A percentile compares a stretch with the other conserved stretches of the same genome.
These are phyloP conservation scores for Oriolus oriolus DNA, from an alignment of 2,113 vertebrate species.

Conservation along the genomic window DNA sequence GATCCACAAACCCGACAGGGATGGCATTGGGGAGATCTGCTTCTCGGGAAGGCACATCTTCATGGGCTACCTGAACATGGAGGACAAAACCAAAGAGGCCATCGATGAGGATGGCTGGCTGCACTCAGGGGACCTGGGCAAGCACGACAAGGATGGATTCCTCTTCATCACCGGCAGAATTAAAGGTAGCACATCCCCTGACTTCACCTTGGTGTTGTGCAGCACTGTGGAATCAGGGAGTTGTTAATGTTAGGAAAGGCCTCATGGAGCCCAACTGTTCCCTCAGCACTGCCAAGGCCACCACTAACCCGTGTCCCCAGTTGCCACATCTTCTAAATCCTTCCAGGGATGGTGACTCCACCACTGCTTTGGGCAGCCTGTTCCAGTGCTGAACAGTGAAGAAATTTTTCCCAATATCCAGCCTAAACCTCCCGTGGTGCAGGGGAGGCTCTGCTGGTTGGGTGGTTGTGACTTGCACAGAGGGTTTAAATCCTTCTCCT, in stretches of 20 bases:
- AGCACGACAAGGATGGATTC: constrained; percentile 77
- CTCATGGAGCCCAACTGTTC: not conserved
- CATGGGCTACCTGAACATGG: constrained; percentile 91
- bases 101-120: constrained; percentile 87
- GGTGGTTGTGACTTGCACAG: not conserved
- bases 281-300: not conserved
- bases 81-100: constrained; percentile 79
- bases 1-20: constrained; percentile 72
- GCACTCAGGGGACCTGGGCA: constrained; percentile 89
- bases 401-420: not conserved
- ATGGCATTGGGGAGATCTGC: constrained; percentile 85
- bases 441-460: not conserved
- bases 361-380: not conserved
- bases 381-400: not conserved
- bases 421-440: not conserved
- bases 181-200: constrained; percentile 76
- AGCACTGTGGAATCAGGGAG: not conserved
- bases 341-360: not conserved
- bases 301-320: not conserved
- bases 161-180: constrained; percentile 90
- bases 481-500: not conserved
- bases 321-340: not conserved
- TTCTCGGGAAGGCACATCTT: constrained; percentile 90
- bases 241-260: not conserved
- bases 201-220: fast-evolving